These are phyloP conservation scores for Coracopsis vasa DNA, from an alignment of 2,113 vertebrate species.

Conservation along the genomic window DNA sequence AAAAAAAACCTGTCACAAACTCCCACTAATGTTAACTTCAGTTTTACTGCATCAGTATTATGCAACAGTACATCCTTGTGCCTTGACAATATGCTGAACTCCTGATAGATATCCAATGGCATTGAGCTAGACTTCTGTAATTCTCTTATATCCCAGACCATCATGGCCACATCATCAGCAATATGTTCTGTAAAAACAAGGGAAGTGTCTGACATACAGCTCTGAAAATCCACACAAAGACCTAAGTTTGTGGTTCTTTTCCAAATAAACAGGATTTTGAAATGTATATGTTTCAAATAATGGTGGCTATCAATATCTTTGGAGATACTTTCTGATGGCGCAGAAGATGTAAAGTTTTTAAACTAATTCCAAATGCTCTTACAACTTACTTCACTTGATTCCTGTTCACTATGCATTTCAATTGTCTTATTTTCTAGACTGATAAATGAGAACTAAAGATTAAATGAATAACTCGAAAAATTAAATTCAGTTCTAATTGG, in stretches of 20 bases:
- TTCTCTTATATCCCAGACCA: not conserved
- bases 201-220: not conserved
- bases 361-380: not conserved
- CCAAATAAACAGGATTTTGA: not conserved
- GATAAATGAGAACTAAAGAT: slow-evolving; percentile 44
- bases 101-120: not conserved
- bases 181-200: not conserved
- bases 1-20: not conserved
- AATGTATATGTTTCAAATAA: not conserved
- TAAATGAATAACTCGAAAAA: slow-evolving; percentile 66
- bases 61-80: not conserved
- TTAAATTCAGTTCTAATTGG: slow-evolving; percentile 61
- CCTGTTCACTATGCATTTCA: slow-evolving; percentile 7
- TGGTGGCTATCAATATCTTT: not conserved
- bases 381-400: slow-evolving; percentile 36
- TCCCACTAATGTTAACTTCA: not conserved
- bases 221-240: not conserved
- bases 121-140: not conserved
- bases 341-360: not conserved
- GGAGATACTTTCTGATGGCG: not conserved
- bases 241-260: not conserved
- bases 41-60: not conserved
- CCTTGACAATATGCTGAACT: not conserved
- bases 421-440: slow-evolving; percentile 60
- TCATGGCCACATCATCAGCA: not conserved